Conservation (phyloP, 2,113 vertebrate genomes). For the Diglossa brunneiventris region DNA sequence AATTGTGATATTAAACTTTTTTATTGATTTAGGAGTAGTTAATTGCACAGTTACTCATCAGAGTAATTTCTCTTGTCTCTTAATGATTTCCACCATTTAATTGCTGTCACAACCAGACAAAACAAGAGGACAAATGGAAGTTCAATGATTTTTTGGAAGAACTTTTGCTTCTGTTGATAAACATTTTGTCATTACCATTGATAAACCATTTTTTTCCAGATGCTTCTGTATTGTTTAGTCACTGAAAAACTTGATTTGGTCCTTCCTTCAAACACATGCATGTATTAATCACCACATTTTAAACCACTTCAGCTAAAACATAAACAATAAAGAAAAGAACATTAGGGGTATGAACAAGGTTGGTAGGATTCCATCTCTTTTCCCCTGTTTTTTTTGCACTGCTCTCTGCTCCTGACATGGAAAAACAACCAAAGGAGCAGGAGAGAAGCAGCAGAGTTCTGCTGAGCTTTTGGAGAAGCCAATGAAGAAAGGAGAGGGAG, state of each 20-base stretch:
- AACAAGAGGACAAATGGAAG: not conserved
- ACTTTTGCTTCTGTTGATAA: not conserved
- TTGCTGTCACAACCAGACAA: not conserved
- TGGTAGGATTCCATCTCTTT: not conserved
- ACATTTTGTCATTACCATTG: not conserved
- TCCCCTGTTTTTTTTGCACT: accelerated
- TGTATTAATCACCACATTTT: not conserved
- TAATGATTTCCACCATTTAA: not conserved
- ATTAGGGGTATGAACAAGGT: not conserved
- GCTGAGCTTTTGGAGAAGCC: not conserved
- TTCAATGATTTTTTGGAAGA: not conserved
- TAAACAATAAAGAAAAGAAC: not conserved
- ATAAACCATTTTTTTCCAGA: not conserved
- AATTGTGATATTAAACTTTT: not conserved
- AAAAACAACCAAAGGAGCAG: not conserved
- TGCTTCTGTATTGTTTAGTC: not conserved
- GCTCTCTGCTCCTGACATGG: not conserved
- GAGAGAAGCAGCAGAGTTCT: not conserved
- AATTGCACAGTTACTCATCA: not conserved
- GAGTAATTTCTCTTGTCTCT: not conserved
- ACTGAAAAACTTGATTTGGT: not conserved
- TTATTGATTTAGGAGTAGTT: not conserved
- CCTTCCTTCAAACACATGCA: not conserved
- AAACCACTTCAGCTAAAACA: not conserved
- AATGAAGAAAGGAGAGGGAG: not conserved